These are phyloP conservation scores for Ceratoteleas bidentatus DNA, from an alignment of 1,140 invertebrate species.

Conservation along the genomic window DNA sequence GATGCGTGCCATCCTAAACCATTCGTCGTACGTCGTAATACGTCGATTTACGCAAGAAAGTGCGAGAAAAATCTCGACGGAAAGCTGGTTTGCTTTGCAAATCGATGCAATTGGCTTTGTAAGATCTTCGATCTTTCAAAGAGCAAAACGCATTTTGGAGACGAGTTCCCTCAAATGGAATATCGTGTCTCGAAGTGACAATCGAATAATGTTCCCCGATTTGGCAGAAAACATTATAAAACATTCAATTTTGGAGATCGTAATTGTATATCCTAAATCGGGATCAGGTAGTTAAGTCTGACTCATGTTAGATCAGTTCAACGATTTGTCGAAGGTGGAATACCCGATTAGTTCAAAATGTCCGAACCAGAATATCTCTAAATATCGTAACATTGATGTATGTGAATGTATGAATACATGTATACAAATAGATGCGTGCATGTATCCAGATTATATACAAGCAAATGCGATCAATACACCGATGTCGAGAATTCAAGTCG, in stretches of 20 bases:
- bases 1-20: slow-evolving; percentile 48
- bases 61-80: slow-evolving; percentile 23
- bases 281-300: too few species aligned
- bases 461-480: too few species aligned
- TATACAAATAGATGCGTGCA: too few species aligned
- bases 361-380: too few species aligned
- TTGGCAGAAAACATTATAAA: not conserved
- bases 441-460: too few species aligned
- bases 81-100: slow-evolving; percentile 49
- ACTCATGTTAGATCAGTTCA: too few species aligned
- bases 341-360: too few species aligned
- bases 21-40: slow-evolving; percentile 47
- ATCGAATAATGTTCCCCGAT: slow-evolving; percentile 15
- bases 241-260: not conserved
- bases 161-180: slow-evolving; percentile 36
- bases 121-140: slow-evolving; percentile 46
- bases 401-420: too few species aligned
- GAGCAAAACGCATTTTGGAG: slow-evolving; percentile 36
- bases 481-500: too few species aligned
- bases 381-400: too few species aligned
- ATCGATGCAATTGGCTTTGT: slow-evolving; percentile 56
- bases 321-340: too few species aligned
- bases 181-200: slow-evolving; percentile 21
- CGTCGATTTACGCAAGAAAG: slow-evolving; percentile 50
- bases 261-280: too few species aligned